Evolutionary conservation across 2,888 invertebrate genomes (phyloP), one percentile per base, ranked within the genome.

Genomic region (Calameuta filiformis): DNA sequence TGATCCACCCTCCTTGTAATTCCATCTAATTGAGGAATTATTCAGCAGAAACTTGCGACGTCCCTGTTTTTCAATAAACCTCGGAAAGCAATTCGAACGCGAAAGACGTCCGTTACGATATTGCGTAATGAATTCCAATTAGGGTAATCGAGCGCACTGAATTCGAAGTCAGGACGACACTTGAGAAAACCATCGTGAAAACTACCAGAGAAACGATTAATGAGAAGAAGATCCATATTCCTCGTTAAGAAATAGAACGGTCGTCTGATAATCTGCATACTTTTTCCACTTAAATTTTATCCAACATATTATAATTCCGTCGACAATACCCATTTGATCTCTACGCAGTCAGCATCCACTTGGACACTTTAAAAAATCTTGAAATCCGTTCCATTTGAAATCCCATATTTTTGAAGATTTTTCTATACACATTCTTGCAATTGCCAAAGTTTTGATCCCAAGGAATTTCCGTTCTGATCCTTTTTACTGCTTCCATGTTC

Each of bases 11-110:
- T 15, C 33, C 31, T 83, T 81, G 83, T 84, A 85, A 85, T 86
- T 84, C 81, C 80, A 75, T 81, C 81, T 86, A 86, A 86, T 86
- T 84, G 85, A 83, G 80, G 81, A 84, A 83, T 85, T 85, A 85
- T 85, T 84, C 85, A 78, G 79, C 75, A 76, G 78, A 75, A 56
- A 56, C 56, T 33, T 76, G 73, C 76, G 69, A 69, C 76, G n/a
- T n/a, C 75, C 73, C 73, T 31, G 33, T 31, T 30, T 33, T 69
- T 69, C 75, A 69, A 69, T 80, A 75, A 56, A 79, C 77, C 79
- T 69, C 75, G 56, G 69, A 78, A 76, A 78, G 75, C 77, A 79
- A 80, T 79, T 77, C 75, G 77, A 23, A 56, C 23, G 56, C 56
- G 56, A 56, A 56, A 56, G 56, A 33, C 73, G 35, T 56, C 76